Percentiles rank a stretch among this genome's conserved stretches.
Evolutionary conservation across 2,113 vertebrate genomes (phyloP).

Genomic region (Theristicus caerulescens): DNA sequence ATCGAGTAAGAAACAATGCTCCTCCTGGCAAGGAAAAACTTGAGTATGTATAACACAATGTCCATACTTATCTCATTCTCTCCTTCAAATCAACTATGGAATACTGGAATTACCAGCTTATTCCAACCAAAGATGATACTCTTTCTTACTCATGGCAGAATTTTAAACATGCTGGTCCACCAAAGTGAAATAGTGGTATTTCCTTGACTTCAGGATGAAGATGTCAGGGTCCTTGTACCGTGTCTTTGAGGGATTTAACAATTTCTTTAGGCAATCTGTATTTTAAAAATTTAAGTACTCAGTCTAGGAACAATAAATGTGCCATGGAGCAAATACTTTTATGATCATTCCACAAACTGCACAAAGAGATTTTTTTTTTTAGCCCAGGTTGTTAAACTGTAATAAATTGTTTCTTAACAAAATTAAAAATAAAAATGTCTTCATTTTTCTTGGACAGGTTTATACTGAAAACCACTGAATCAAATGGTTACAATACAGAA

Average conservation of each 20-base stretch:
- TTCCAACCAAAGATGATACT: background rate
- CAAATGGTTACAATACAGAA: background rate
- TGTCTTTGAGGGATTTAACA: background rate
- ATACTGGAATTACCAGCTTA: background rate
- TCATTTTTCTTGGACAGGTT: background rate
- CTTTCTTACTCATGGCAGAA: background rate
- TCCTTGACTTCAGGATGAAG: background rate
- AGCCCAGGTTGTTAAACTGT: background rate
- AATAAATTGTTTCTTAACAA: background rate
- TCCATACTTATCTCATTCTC: background rate
- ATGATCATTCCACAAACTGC: background rate
- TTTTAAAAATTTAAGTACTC: background rate
- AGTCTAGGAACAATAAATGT: background rate
- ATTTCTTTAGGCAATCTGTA: background rate
- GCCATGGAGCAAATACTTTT: background rate
- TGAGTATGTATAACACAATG: background rate
- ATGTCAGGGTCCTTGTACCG: background rate
- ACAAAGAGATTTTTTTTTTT: background rate
- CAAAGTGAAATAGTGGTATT: background rate
- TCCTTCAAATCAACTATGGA: background rate
- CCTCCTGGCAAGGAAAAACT: background rate
- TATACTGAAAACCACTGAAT: background rate
- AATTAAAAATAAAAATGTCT: background rate
- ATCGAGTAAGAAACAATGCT: background rate
- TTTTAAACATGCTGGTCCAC: background rate